Conservation (phyloP, 1,140 invertebrate species). For the Oryzaephilus surinamensis region DNA sequence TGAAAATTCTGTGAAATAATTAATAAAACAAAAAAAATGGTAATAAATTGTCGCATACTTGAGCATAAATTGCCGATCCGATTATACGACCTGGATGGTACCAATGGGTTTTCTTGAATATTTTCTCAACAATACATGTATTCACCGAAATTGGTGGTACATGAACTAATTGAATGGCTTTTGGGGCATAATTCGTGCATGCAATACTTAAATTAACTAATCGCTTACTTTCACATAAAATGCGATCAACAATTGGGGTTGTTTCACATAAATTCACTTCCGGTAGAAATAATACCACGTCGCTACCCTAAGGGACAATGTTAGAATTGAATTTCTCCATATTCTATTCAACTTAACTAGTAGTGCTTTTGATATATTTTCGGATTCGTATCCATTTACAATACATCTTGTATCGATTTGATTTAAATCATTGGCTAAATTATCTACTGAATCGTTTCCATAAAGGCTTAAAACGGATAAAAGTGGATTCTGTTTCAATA, state of each 20-base stretch:
- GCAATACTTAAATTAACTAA: constrained; percentile 20
- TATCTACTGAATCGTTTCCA: constrained; percentile 16
- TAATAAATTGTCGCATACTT: no score
- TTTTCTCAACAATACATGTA: constrained; percentile 21
- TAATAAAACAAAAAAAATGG: no score
- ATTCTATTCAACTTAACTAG: no score
- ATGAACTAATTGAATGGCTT: constrained; percentile 24
- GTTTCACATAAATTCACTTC: no score
- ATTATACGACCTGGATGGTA: constrained; percentile 32
- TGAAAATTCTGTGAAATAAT: no score
- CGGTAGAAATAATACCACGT: no score
- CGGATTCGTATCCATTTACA: no score
- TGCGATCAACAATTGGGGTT: no score
- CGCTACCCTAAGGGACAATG: no score
- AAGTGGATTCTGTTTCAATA: constrained; percentile 31
- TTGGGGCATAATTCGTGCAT: constrained; percentile 25
- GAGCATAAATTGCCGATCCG: constrained; percentile 23
- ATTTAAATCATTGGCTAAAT: constrained; percentile 26
- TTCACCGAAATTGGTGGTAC: constrained; percentile 26
- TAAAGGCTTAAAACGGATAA: constrained; percentile 25
- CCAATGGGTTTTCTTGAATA: constrained; percentile 30
- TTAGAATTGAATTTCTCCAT: no score
- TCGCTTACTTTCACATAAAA: constrained; percentile 26
- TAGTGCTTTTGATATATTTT: no score
- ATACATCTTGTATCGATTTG: constrained; percentile 28